Evolutionary conservation across 2,113 vertebrate genomes (phyloP).

Genomic region (Plectropomus leopardus): DNA sequence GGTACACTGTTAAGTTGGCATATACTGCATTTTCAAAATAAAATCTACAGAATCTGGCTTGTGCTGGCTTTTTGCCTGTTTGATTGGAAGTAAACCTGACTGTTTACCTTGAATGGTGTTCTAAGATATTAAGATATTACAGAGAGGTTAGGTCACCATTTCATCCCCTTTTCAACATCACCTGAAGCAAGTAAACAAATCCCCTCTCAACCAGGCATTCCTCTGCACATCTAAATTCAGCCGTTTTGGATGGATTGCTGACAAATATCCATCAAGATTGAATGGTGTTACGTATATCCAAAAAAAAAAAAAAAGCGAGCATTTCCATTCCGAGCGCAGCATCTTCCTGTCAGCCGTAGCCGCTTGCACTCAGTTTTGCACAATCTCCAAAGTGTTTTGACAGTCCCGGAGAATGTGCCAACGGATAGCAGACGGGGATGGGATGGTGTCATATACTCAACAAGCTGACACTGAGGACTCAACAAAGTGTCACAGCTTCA

Average conservation of each 20-base stretch:
- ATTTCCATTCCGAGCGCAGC: background rate
- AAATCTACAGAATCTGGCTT: background rate
- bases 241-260: constrained; percentile 17
- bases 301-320: background rate
- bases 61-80: constrained; percentile 10
- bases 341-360: constrained; percentile 33
- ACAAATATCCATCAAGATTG: constrained; percentile 33
- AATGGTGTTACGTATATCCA: constrained; percentile 44
- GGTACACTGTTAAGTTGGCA: constrained; percentile 18
- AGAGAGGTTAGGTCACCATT: constrained; percentile 17
- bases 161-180: constrained; percentile 32
- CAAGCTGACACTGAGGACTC: constrained; percentile 60
- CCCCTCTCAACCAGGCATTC: background rate
- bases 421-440: constrained; percentile 44
- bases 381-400: constrained; percentile 65
- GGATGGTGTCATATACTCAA: constrained; percentile 60
- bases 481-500: constrained; percentile 58
- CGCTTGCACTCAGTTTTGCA: constrained; percentile 44
- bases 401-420: constrained; percentile 57
- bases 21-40: background rate
- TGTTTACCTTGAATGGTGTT: background rate
- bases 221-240: constrained; percentile 16
- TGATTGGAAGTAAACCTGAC: constrained; percentile 28
- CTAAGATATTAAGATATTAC: constrained; percentile 12
- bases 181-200: constrained; percentile 46